phyloP scores from a whole-genome alignment of 2,113 vertebrate species.

The Saimiri boliviensis region DNA sequence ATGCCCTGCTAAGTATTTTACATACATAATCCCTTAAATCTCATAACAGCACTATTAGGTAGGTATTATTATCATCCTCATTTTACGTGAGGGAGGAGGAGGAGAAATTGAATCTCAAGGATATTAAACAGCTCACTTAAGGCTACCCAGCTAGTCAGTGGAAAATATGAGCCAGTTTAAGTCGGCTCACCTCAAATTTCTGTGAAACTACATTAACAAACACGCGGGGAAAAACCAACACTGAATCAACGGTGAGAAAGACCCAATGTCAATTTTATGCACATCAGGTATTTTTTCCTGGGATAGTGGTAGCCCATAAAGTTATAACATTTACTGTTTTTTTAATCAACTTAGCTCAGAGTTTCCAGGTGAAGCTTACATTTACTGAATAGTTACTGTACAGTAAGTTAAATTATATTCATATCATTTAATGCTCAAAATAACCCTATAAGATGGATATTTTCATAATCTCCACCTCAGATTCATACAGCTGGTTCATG shows the following conservation, averaged over 20 bases:
- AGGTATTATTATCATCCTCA: background rate
- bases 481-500: background rate
- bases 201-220: background rate
- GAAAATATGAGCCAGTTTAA: background rate
- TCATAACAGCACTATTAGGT: background rate
- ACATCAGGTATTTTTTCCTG: background rate
- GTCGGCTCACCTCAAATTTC: background rate
- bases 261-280: background rate
- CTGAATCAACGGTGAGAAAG: background rate
- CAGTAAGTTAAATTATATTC: background rate
- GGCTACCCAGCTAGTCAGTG: background rate
- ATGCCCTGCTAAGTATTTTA: background rate
- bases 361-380: background rate
- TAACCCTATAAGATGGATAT: background rate
- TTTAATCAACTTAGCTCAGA: background rate
- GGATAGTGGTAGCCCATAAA: background rate
- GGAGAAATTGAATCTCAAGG: background rate
- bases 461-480: background rate
- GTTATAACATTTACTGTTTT: background rate
- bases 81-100: background rate
- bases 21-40: background rate
- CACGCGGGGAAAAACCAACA: background rate
- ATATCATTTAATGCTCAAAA: background rate
- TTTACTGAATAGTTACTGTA: background rate
- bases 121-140: background rate